phyloP scores from a whole-genome alignment of 2,113 vertebrate genomes.

The Cromileptes altivelis region DNA sequence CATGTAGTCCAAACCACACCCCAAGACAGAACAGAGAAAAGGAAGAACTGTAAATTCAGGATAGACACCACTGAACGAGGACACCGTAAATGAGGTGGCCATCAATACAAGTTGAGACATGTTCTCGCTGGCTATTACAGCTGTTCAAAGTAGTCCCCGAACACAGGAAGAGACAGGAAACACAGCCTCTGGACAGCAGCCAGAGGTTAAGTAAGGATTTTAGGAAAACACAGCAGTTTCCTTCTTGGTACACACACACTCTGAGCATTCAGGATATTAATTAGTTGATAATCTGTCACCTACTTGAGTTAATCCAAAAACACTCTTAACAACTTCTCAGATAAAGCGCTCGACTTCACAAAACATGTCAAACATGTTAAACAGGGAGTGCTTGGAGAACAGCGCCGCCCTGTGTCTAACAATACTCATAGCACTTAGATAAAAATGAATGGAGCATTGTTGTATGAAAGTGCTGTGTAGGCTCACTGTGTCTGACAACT shows the following conservation, averaged over 20 bases:
- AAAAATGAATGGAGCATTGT: constrained; percentile 29
- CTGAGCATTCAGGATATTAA: background rate
- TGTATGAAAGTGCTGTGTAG: background rate
- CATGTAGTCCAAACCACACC: constrained; percentile 51
- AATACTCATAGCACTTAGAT: constrained; percentile 9
- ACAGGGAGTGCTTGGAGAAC: constrained; percentile 1
- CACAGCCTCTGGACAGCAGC: constrained; percentile 21
- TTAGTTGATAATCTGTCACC: background rate
- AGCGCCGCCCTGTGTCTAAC: constrained; percentile 62
- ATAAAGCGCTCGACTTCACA: background rate
- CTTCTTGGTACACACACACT: background rate
- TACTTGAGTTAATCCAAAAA: background rate
- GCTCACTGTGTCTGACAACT: constrained; percentile 5
- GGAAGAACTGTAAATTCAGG: background rate
- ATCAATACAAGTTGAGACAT: background rate
- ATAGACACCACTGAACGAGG: background rate
- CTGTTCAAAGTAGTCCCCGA: background rate
- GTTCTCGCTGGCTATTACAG: background rate
- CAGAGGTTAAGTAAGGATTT: constrained; percentile 29
- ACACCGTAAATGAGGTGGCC: background rate
- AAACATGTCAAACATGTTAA: background rate
- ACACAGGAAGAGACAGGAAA: constrained; percentile 50
- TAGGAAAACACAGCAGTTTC: background rate
- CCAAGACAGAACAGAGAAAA: constrained; percentile 25
- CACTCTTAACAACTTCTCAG: background rate